Conservation (phyloP, 1,140 invertebrate species). For the Meloidogyne hapla region DNA sequence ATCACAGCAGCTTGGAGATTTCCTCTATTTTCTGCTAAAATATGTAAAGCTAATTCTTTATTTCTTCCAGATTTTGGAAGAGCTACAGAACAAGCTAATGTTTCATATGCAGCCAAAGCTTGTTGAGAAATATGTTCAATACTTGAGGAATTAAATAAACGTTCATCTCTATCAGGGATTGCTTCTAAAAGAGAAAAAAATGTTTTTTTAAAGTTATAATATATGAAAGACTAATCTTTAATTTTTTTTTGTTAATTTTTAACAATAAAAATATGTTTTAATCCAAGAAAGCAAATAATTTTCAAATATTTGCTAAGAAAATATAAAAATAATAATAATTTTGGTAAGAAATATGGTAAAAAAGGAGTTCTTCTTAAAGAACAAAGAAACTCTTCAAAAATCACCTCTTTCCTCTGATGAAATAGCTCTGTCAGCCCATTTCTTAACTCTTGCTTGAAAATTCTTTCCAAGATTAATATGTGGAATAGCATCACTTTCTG, state of each 20-base stretch:
- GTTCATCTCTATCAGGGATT: slow-evolving; percentile 59
- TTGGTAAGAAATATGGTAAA: too few species aligned
- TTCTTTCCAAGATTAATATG: slow-evolving; percentile 86
- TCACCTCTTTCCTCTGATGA: slow-evolving; percentile 43
- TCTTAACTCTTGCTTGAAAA: slow-evolving; percentile 75
- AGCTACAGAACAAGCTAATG: slow-evolving; percentile 74
- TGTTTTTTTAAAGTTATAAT: neutral
- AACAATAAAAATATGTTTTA: too few species aligned
- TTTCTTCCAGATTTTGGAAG: slow-evolving; percentile 77
- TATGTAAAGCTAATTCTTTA: slow-evolving; percentile 87
- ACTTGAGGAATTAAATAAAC: slow-evolving; percentile 57
- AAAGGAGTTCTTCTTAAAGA: too few species aligned
- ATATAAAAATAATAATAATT: too few species aligned
- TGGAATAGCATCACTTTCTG: slow-evolving; percentile 30
- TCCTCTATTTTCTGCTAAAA: slow-evolving; percentile 70
- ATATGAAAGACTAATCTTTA: too few species aligned
- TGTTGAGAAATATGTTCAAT: slow-evolving; percentile 52
- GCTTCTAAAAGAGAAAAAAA: slow-evolving; percentile 37
- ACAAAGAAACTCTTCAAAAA: too few species aligned
- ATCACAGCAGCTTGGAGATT: slow-evolving; percentile 62
- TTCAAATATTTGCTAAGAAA: too few species aligned
- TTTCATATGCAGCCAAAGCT: slow-evolving; percentile 69
- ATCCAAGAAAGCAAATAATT: too few species aligned
- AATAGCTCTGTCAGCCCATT: slow-evolving; percentile 58
- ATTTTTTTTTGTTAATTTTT: too few species aligned